Percentiles rank a stretch among this genome's conserved stretches.
These are phyloP conservation scores for Equus quagga DNA, from an alignment of 2,113 vertebrate genomes.

Conservation along the genomic window DNA sequence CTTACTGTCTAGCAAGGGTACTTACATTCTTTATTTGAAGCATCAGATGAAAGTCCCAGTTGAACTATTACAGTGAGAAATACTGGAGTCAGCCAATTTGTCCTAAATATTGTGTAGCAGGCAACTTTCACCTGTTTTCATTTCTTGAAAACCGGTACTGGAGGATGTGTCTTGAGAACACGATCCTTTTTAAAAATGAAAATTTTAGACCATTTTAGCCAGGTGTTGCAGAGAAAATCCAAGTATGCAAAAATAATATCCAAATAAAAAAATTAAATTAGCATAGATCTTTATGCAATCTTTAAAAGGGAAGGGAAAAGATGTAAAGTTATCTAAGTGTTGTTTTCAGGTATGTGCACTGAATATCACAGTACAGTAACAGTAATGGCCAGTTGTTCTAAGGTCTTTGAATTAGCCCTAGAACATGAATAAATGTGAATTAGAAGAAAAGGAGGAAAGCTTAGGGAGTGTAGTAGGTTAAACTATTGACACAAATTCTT, in stretches of 20 bases:
- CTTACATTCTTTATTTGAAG: background rate
- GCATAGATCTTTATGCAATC: background rate
- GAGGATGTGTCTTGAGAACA: background rate
- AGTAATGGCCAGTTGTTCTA: background rate
- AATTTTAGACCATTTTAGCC: background rate
- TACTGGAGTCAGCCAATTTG: background rate
- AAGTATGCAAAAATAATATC: background rate
- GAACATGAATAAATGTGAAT: constrained; percentile 12
- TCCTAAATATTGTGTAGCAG: background rate
- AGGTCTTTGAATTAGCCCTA: background rate
- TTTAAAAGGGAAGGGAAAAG: background rate
- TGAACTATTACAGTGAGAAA: background rate
- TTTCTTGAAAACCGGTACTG: background rate
- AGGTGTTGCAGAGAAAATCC: background rate
- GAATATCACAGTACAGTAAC: background rate
- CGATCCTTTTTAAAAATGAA: background rate
- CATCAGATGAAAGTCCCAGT: background rate
- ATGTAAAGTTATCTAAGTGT: background rate
- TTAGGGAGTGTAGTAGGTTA: background rate
- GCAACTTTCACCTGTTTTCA: background rate
- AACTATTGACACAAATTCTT: background rate
- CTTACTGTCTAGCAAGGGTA: background rate
- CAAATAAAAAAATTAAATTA: background rate
- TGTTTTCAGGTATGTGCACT: background rate
- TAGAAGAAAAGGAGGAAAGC: background rate